Percentiles rank a stretch among this genome's conserved stretches.
Conservation (phyloP, 1,140 invertebrate genomes). For the Brachionus rubens region DNA sequence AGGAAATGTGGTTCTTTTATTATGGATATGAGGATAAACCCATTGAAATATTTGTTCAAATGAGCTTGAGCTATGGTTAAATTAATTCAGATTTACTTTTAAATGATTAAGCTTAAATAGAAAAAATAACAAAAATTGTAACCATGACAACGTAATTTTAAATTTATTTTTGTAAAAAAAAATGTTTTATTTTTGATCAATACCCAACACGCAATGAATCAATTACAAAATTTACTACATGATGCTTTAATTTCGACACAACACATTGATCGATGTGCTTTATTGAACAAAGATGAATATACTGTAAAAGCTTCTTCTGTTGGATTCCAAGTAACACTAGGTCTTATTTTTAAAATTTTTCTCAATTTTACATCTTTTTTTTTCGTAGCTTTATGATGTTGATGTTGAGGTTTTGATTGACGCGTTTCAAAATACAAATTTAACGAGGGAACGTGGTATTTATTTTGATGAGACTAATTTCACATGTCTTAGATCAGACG, state of each 20-base stretch:
- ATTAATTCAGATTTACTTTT: too few relatives aligned
- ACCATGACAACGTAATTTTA: too few relatives aligned
- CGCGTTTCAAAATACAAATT: conserved; percentile 57
- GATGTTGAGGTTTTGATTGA: conserved; percentile 51
- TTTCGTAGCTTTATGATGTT: not conserved
- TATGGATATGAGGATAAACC: too few relatives aligned
- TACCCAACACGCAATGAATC: too few relatives aligned
- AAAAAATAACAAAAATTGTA: too few relatives aligned
- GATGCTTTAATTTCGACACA: conserved; percentile 58
- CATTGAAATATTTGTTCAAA: too few relatives aligned
- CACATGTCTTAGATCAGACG: conserved; percentile 58
- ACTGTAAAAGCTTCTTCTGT: conserved; percentile 53
- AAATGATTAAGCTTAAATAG: too few relatives aligned
- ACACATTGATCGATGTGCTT: conserved; percentile 58
- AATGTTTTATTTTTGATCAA: too few relatives aligned
- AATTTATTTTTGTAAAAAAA: too few relatives aligned
- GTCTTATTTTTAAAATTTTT: not conserved
- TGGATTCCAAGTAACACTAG: conserved; percentile 53
- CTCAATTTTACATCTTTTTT: not conserved
- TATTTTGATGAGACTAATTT: conserved; percentile 58
- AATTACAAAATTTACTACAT: conserved; percentile 58
- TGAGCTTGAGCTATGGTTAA: too few relatives aligned
- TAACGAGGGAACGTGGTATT: conserved; percentile 57
- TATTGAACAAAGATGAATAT: conserved; percentile 54
- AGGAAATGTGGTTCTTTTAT: too few relatives aligned